Conservation (phyloP, 2,113 vertebrate species). For the Myotis davidii region DNA sequence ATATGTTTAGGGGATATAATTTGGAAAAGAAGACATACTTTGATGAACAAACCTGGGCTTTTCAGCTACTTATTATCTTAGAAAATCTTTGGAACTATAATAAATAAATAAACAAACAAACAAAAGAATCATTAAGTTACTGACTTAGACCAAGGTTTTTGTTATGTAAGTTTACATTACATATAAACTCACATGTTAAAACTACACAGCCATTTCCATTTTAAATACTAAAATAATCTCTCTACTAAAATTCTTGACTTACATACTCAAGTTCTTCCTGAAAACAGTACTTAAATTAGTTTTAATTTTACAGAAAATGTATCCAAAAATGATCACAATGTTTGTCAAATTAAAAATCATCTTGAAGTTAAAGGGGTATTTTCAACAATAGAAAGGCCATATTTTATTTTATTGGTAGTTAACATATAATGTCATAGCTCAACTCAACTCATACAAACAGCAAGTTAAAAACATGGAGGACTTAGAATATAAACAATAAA, state of each 20-base stretch:
- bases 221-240: constrained; percentile 50
- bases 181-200: constrained; percentile 23
- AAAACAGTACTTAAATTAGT: constrained; percentile 24
- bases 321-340: constrained; percentile 45
- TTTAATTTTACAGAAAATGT: constrained; percentile 55
- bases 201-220: constrained; percentile 3
- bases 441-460: constrained; percentile 10
- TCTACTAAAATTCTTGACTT: constrained; percentile 42
- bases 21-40: neutral
- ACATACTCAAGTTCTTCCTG: neutral
- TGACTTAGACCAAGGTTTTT: constrained; percentile 24
- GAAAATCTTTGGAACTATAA: constrained; percentile 11
- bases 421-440: neutral
- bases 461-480: constrained; percentile 51
- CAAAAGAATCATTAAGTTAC: neutral
- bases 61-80: constrained; percentile 30
- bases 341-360: constrained; percentile 32
- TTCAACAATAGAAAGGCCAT: constrained; percentile 25
- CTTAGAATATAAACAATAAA: neutral
- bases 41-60: constrained; percentile 15
- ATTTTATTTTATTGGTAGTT: neutral
- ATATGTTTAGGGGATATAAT: neutral
- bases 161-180: neutral
- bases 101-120: constrained; percentile 40
- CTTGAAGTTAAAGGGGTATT: neutral